phyloP scores from a whole-genome alignment of 2,888 invertebrate species.

The Rhimphoctona megacephalus region DNA sequence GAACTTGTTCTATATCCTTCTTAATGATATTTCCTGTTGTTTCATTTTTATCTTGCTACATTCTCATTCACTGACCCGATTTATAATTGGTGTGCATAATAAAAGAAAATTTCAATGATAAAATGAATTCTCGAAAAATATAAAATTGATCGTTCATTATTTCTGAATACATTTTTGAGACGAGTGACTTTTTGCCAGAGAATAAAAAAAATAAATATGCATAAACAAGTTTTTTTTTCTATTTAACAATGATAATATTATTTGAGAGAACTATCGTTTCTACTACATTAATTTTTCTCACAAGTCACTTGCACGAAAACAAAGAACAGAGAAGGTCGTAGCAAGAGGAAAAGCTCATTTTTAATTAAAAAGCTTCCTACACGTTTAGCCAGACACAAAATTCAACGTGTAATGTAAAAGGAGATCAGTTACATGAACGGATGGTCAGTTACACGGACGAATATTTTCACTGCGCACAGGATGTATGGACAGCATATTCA shows the following conservation, averaged over 20 bases:
- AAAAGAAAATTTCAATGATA: background rate
- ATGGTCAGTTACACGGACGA: conserved; percentile 19
- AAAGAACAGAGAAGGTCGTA: conserved; percentile 25
- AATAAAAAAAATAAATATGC: background rate
- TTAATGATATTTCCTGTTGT: conserved; percentile 55
- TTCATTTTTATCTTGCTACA: conserved; percentile 15
- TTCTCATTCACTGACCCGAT: conserved; percentile 16
- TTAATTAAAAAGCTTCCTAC: conserved; percentile 74
- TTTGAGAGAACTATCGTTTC: background rate
- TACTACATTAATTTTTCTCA: conserved; percentile 6
- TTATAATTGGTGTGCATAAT: background rate
- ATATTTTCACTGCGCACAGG: conserved; percentile 35
- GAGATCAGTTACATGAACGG: conserved; percentile 31
- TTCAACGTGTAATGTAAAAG: conserved; percentile 40
- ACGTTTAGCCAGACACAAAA: conserved; percentile 30
- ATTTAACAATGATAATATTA: background rate
- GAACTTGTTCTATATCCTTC: conserved; percentile 55
- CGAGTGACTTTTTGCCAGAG: background rate
- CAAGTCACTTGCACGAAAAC: conserved; percentile 4
- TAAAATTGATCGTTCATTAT: background rate
- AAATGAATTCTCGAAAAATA: background rate
- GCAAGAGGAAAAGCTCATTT: conserved; percentile 62
- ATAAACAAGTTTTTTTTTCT: background rate
- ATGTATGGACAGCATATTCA: conserved; percentile 43
- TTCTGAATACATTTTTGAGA: background rate